Conservation (phyloP, 2,797 vertebrate genomes). For the Hafferia zeledoni region DNA sequence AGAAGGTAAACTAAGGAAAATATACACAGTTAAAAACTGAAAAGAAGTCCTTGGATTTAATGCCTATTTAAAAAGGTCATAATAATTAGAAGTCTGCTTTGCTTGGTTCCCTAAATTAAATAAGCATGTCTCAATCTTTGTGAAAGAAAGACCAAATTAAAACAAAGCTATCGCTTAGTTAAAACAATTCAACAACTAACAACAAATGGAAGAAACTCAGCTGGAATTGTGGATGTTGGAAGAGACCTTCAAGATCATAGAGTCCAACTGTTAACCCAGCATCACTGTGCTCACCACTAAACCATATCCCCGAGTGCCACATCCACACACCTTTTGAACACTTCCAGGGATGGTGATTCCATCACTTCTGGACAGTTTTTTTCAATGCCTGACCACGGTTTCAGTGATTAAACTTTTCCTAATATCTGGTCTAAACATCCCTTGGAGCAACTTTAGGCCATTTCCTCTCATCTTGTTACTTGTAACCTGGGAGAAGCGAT, state of each 20-base stretch:
- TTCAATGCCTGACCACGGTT: not conserved
- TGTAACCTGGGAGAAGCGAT: not conserved
- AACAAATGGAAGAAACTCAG: not conserved
- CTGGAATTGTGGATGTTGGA: not conserved
- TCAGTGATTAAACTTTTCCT: not conserved
- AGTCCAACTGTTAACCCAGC: not conserved
- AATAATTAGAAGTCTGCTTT: not conserved
- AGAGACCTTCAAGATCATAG: not conserved
- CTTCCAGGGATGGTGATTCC: not conserved
- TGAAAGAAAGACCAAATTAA: not conserved
- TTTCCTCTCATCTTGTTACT: not conserved
- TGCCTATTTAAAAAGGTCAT: not conserved
- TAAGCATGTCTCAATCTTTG: not conserved
- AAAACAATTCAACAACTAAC: not conserved
- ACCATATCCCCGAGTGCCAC: not conserved
- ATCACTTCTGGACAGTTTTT: not conserved
- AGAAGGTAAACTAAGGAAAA: constrained; percentile 25
- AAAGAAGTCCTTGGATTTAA: constrained; percentile 9
- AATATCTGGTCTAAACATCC: not conserved
- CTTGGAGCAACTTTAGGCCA: not conserved
- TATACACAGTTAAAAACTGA: not conserved
- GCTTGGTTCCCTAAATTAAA: constrained; percentile 7
- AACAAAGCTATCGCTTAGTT: not conserved
- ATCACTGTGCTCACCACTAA: not conserved
- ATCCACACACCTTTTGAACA: not conserved